Evolutionary conservation across 2,888 invertebrate species (phyloP).

Genomic region (Bombylius discolor): DNA sequence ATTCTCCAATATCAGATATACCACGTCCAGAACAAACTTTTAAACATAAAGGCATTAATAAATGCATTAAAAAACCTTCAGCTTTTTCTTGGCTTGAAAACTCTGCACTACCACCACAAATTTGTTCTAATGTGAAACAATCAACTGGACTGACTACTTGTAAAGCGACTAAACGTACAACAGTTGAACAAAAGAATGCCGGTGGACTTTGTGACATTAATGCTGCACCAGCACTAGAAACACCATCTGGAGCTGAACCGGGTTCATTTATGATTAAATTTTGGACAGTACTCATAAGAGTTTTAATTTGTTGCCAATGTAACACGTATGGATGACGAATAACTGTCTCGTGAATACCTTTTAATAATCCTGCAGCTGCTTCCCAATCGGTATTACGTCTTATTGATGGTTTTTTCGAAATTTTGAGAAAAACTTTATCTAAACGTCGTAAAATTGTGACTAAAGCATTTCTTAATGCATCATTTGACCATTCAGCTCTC

Average conservation of each 20-base stretch:
- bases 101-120: constrained; percentile 82
- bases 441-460: constrained; percentile 81
- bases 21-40: constrained; percentile 89
- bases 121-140: constrained; percentile 81
- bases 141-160: constrained; percentile 92
- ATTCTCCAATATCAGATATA: constrained; percentile 75
- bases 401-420: constrained; percentile 90
- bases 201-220: constrained; percentile 87
- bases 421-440: constrained; percentile 94
- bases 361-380: constrained; percentile 84
- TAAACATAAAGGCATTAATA: constrained; percentile 90
- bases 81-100: constrained; percentile 85
- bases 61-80: constrained; percentile 90
- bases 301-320: constrained; percentile 90
- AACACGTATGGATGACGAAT: constrained; percentile 89
- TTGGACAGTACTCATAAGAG: constrained; percentile 72
- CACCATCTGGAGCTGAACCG: constrained; percentile 46
- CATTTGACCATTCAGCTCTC: constrained; percentile 70
- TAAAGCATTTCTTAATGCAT: constrained; percentile 68
- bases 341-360: constrained; percentile 90
- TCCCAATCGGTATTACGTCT: constrained; percentile 93
- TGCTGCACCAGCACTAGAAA: constrained; percentile 73
- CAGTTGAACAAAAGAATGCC: constrained; percentile 88
- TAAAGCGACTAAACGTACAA: constrained; percentile 85
- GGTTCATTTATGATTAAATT: constrained; percentile 41